These are phyloP conservation scores for Cyphomyrus discorhynchus DNA, from an alignment of 2,113 vertebrate species.

Conservation along the genomic window DNA sequence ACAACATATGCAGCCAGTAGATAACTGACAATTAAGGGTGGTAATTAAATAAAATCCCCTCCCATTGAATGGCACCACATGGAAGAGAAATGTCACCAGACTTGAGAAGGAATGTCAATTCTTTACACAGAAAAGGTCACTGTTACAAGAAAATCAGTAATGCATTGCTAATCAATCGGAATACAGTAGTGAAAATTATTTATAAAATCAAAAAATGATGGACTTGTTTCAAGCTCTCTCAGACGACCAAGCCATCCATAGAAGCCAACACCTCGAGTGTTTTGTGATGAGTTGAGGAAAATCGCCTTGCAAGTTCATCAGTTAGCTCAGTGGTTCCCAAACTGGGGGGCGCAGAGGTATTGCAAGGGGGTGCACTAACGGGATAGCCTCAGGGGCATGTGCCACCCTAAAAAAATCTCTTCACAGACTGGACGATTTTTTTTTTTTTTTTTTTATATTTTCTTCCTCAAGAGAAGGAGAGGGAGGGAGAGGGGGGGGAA, in stretches of 20 bases:
- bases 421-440: too few relatives aligned
- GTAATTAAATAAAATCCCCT: neutral
- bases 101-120: too few relatives aligned
- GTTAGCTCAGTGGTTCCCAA: too few relatives aligned
- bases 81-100: too few relatives aligned
- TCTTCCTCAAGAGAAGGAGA: too few relatives aligned
- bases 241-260: neutral
- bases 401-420: too few relatives aligned
- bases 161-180: neutral
- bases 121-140: too few relatives aligned
- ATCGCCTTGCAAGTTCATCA: neutral
- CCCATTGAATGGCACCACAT: neutral
- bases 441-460: too few relatives aligned
- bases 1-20: neutral
- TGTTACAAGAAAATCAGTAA: neutral
- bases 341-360: too few relatives aligned
- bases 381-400: too few relatives aligned
- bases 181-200: neutral
- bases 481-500: too few relatives aligned
- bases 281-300: neutral
- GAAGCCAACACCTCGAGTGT: neutral
- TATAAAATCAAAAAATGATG: neutral
- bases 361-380: too few relatives aligned
- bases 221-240: neutral
- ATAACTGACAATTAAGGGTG: neutral